phyloP scores from a whole-genome alignment of 2,797 vertebrate genomes.

The Dermochelys coriacea region DNA sequence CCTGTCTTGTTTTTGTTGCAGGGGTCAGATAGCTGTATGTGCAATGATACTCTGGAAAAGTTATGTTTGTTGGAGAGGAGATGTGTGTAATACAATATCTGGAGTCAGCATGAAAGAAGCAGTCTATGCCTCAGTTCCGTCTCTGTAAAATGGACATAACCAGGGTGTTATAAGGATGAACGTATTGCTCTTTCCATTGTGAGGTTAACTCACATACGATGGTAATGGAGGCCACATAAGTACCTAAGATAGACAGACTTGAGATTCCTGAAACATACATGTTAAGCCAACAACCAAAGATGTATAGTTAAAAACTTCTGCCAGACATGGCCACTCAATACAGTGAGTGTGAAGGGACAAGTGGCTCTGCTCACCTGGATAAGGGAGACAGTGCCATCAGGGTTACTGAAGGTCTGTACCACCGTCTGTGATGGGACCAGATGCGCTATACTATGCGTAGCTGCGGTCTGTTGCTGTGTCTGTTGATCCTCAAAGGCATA shows the following conservation, averaged over 20 bases:
- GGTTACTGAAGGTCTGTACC: slow-evolving; percentile 99
- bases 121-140: background rate
- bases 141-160: rapidly evolving
- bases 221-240: background rate
- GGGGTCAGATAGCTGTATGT: background rate
- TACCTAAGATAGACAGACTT: background rate
- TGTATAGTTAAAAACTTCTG: background rate
- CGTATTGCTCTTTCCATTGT: rapidly evolving
- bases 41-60: background rate
- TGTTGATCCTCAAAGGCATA: slow-evolving; percentile 98
- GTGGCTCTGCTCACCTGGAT: slow-evolving; percentile 88
- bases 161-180: rapidly evolving
- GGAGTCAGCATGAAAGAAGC: background rate
- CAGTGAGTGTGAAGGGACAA: rapidly evolving
- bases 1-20: background rate
- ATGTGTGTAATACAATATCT: background rate
- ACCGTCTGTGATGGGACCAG: slow-evolving; percentile 97
- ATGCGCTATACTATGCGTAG: slow-evolving; percentile 94
- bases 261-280: background rate
- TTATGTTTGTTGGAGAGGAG: background rate
- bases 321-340: rapidly evolving
- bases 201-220: background rate
- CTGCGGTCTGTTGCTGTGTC: slow-evolving; percentile 86
- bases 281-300: background rate
- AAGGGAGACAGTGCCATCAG: slow-evolving; percentile 97